Evolutionary conservation across 2,113 vertebrate genomes (phyloP), one percentile per base, ranked within the genome.

Genomic region (Syngnathus floridae): DNA sequence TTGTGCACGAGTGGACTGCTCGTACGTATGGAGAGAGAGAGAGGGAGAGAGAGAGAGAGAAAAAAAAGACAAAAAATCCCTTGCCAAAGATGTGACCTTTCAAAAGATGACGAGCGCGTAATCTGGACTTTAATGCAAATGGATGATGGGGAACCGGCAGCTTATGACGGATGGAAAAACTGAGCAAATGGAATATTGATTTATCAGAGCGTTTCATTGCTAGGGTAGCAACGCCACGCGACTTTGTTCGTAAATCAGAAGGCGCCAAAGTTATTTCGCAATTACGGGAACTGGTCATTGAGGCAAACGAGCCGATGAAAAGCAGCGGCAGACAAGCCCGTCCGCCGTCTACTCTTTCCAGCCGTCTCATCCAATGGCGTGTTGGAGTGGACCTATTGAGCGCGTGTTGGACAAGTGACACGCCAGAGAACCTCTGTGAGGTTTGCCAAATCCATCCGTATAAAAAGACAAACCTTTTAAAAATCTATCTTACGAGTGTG

Each of bases 81-180:
- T 91, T 91, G 91, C 92, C 92, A 94, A 93, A 95, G 93, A 92
- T 77, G 64, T 81, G 84, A 87, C 70, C 65, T 72, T 83, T 82
- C 74, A 81, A 71, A 73, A 74, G 48, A 81, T 21, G 45, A 12
- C 62, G 35, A 64, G 37, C 35, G 51, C 35, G 26, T 72, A 45
- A 60, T 26, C 14, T 69, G 56, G 58, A 41, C 43, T 38, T 72
- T n/a, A 59, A 21, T 66, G 31, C 26, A 70, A 48, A 67, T 21
- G 48, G 19, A 49, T 21, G 19, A 49, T 21, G 3, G 26, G n/a
- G 13, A 35, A 16, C 7, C 13, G 35, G 54, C 51, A 54, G 10
- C n/a, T 21, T n/a, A n/a, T 54, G 51, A 26, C 14, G 54, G 48
- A 7, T 21, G 16, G 54, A 56, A 54, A 54, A 2, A 16, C 11